A percentile compares a stretch with the other conserved stretches of the same genome.
phyloP scores from a whole-genome alignment of 2,113 vertebrate species.

The Donacobius atricapilla region DNA sequence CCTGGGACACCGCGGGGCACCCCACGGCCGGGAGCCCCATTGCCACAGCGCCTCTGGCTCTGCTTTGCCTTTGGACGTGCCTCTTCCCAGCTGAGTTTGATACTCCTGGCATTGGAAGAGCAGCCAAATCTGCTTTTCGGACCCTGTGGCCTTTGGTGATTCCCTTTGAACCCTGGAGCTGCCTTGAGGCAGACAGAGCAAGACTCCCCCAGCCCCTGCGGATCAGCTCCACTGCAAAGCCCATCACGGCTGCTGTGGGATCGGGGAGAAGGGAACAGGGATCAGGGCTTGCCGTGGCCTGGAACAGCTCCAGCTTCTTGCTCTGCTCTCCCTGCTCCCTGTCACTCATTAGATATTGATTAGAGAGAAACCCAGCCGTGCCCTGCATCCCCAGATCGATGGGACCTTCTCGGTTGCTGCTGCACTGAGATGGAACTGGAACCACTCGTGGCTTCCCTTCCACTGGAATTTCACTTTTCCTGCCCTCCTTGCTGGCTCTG shows the following conservation, averaged over 20 bases:
- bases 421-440: fast-evolving
- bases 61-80: neutral
- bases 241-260: neutral
- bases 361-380: neutral
- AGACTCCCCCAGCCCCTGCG: neutral
- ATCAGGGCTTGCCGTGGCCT: neutral
- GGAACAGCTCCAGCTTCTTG: neutral
- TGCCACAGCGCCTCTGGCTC: neutral
- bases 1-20: neutral
- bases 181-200: neutral
- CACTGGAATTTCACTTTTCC: neutral
- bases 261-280: neutral
- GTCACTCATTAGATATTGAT: neutral
- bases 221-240: neutral
- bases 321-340: neutral
- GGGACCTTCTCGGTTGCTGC: neutral
- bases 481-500: fast-evolving
- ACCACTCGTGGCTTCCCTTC: neutral
- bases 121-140: neutral
- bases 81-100: neutral
- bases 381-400: neutral
- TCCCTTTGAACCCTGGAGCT: neutral
- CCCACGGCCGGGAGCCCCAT: fast-evolving
- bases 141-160: neutral
- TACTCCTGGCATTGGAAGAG: neutral